Base-by-base conservation (phyloP, 2,888 invertebrate genomes). In the Pristionchus entomophagus region DNA sequence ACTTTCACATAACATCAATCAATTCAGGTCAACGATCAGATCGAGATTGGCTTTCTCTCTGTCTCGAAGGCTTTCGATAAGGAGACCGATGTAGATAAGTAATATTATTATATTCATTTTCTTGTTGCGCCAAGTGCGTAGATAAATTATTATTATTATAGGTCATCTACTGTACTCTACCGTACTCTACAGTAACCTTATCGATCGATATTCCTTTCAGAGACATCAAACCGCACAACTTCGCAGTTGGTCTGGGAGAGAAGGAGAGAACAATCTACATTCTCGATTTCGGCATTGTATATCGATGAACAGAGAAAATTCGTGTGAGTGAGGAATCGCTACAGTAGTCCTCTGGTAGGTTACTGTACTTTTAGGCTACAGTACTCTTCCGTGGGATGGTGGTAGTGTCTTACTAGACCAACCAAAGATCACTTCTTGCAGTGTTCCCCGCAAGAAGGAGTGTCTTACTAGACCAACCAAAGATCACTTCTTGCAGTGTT, bases 181-280 rank as follows among this genome's bases (percentile, higher is more conserved):
- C 19, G 19, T 51, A 51, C 51, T 19, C 17, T 51, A 17, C 22
- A 51, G 19, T 19, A 19, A 1, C 19, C 51, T 17, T 51, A 51
- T 51, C 51, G 12, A 2, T 51, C 2, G 2, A 5, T 51, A 19
- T 56, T 8, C 56, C 56, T 5, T 65, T 35, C 38, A 65, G 65
- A 65, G 65, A 65, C 35, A 35, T 65, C 65, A 65, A 65, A 22
- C 65, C 65, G 19, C 65, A 65, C 65, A 65, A 65, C 8, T 65
- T 65, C 35, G 65, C 65, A 0, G 35, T 65, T 19, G 65, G 65
- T 38, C 35, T 65, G 26, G 35, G 35, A 29, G 35, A 5, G 5
- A 19, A 19, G 35, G 26, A 65, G 19, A 8, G 35, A 12, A 14
- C 19, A 35, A 35, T 65, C 19, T 65, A 65, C 65, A 38, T 73